Base-by-base conservation (phyloP, 1,140 invertebrate species). In the Diorhabda elongata region DNA sequence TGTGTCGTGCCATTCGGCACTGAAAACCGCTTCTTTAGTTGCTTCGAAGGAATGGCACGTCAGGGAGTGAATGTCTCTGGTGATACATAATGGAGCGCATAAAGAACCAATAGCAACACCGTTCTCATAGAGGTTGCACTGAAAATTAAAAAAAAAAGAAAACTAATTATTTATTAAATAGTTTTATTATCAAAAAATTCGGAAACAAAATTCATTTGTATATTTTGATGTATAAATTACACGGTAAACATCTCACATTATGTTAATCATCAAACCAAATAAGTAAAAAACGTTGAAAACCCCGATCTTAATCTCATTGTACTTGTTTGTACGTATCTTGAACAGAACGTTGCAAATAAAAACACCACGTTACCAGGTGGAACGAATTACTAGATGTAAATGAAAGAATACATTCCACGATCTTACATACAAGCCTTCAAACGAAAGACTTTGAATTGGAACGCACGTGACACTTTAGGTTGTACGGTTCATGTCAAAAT, bases 11-110 rank as follows among this genome's bases (percentile, higher is more conserved):
- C 84, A 86, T 71, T 81, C 79, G 2, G 83, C 87, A 44, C 84
- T 84, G 76, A 89, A 88, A 3, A 87, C 84, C 2, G 84, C 80
- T 71, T 86, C 85, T 74, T 87, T 87, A 41, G 84, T 84, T 26
- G 81, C 79, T 69, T 85, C 83, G 57, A 86, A 84, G 6, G 84
- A 82, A 71, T 87, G 84, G 70, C 87, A 89, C 3, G 83, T 83
- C 3, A 87, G 69, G 0, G 85, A 83, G 60, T 84, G 78, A 62
- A 87, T 82, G 4, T 82, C 82, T 63, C 81, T 79, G 66, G 83
- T 79, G 7, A 81, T 72, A 75, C 87, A 89, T 3, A 89, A 73
- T 3, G 85, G 83, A 9, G 81, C 79, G 74, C 87, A 89, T 6
- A 89, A 76, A 71, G 84, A 85, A 69, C 87, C 87, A 60, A 86